Base-by-base conservation (phyloP, 2,113 vertebrate species). In the Paralichthys olivaceus region DNA sequence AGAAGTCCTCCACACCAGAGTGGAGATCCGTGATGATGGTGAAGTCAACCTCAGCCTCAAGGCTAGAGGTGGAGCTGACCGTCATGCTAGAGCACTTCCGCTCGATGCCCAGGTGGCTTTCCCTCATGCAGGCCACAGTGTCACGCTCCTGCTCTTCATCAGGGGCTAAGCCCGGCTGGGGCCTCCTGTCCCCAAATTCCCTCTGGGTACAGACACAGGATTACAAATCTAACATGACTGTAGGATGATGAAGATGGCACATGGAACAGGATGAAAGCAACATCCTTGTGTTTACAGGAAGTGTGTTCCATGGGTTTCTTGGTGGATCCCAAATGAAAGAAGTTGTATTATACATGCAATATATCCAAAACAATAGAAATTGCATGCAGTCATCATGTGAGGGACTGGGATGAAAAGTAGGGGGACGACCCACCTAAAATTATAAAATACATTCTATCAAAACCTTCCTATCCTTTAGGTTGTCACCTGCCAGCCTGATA, bases 41-140 rank as follows among this genome's bases (percentile, higher is more conserved):
- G 94, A 99, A 98, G 93, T 99, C 97, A 54, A 97, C 97, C 89
- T 99, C 97, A 0, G 97, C 97, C 84, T 99, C 97, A 73, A 98
- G 93, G 91, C 97, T 98, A 85, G 97, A 98, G 0, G 98, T 98
- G 56, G 97, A 98, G 91, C 97, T 99, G 92, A 98, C 96, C 0
- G 96, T 98, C 94, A 98, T 98, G 93, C 96, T 98, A 89, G 97
- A 98, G 91, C 96, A 98, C 90, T 98, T 99, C 70, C 97, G 96
- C 82, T 98, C 98, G 0, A 98, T 98, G 87, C 96, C 94, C 89
- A 98, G 92, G 72, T 96, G 96, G 77, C 91, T 95, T 88, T 98
- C 97, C 84, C 96, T 97, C 91, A 96, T 92, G 86, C 95, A 96
- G 49, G 94, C 94, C 0, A 94, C 92, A 0, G 95, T 93, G 60